These are phyloP conservation scores for Tetranychus truncatus DNA, from an alignment of 2,888 invertebrate genomes.

Conservation along the genomic window DNA sequence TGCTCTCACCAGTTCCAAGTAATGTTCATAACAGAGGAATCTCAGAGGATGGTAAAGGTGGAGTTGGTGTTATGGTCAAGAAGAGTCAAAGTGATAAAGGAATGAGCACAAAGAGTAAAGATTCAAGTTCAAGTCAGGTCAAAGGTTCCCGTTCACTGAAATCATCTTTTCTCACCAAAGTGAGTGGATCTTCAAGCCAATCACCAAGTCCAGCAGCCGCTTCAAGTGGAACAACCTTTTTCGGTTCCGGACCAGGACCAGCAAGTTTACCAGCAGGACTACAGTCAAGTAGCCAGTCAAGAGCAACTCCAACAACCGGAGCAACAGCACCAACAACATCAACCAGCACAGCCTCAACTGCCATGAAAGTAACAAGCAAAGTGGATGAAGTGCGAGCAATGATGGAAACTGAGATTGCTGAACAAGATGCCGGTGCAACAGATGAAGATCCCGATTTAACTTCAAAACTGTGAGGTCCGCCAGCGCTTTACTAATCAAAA, in stretches of 20 bases:
- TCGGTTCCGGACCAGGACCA: background rate
- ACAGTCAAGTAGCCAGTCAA: background rate
- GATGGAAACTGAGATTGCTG: conserved; percentile 32
- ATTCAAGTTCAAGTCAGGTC: background rate
- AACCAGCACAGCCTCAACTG: conserved; percentile 31
- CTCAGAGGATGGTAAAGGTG: background rate
- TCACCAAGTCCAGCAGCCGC: background rate
- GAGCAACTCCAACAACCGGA: background rate
- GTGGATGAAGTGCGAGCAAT: conserved; percentile 35
- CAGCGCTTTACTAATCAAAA: background rate
- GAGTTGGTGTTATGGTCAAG: background rate
- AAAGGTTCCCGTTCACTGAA: background rate
- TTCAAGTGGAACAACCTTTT: background rate
- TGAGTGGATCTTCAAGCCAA: background rate
- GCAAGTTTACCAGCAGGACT: background rate
- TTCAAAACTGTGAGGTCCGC: conserved; percentile 15
- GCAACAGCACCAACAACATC: background rate
- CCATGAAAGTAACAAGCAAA: conserved; percentile 33
- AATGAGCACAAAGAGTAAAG: background rate
- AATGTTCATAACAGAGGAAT: background rate
- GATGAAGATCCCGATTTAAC: conserved; percentile 23
- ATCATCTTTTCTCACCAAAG: background rate
- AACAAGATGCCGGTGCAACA: conserved; percentile 25
- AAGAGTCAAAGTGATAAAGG: background rate
- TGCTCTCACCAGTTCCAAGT: background rate